phyloP scores from a whole-genome alignment of 2,113 vertebrate genomes.

The Hydrolagus affinis region DNA sequence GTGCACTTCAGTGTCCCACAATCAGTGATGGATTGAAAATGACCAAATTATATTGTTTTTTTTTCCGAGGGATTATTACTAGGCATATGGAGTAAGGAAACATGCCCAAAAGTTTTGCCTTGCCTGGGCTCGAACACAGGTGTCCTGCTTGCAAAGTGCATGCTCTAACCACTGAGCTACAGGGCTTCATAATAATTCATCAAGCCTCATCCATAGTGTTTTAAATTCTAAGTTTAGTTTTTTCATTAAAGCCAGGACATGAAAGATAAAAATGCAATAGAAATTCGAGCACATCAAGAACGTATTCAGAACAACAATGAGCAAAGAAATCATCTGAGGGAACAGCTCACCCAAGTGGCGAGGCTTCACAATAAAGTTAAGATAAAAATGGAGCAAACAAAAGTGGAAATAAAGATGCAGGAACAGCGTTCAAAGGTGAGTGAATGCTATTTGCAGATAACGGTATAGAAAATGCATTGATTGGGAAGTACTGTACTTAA shows the following conservation, averaged over 20 bases:
- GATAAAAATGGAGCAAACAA: conserved; percentile 48
- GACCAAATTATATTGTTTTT: no score
- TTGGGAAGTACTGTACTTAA: neutral
- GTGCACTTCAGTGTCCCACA: no score
- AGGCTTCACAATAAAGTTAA: conserved; percentile 45
- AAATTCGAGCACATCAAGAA: conserved; percentile 49
- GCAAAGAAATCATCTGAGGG: conserved; percentile 49
- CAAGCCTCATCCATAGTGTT: conserved; percentile 38
- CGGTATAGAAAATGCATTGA: no score
- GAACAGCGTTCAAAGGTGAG: conserved; percentile 51
- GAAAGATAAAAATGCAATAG: conserved; percentile 47
- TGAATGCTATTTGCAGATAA: no score
- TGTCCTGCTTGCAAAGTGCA: no score
- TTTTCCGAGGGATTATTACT: no score
- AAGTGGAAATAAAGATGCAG: conserved; percentile 44
- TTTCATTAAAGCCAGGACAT: conserved; percentile 35
- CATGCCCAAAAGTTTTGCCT: no score
- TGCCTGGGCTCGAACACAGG: no score
- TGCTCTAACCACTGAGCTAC: neutral
- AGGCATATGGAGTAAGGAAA: no score
- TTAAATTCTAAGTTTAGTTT: neutral
- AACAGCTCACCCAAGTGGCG: conserved; percentile 47
- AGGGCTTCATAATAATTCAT: neutral
- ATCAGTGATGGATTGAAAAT: no score
- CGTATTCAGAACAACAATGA: conserved; percentile 50